Percentiles rank a stretch among this genome's conserved stretches.
Conservation (phyloP, 2,888 invertebrate genomes). For the Nemurella pictetii region DNA sequence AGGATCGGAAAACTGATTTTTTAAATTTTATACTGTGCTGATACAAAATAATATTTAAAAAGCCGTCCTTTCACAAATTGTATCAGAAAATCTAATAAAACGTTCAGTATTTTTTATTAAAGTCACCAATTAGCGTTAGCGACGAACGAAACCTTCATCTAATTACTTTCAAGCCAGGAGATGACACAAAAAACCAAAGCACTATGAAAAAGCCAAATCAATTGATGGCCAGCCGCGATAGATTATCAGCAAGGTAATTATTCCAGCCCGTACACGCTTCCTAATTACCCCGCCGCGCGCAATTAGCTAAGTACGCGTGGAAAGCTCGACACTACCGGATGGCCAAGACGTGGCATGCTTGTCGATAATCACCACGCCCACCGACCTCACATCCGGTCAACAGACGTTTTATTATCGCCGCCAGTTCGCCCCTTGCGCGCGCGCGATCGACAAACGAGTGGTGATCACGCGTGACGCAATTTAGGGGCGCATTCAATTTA, state of each 20-base stretch:
- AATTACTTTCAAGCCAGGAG: background rate
- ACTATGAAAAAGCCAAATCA: background rate
- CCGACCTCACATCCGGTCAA: slow-evolving; percentile 19
- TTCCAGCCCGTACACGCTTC: background rate
- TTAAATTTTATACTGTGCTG: no score
- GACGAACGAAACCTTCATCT: no score
- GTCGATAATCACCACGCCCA: slow-evolving; percentile 26
- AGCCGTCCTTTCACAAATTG: no score
- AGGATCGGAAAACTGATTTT: no score
- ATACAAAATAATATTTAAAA: no score
- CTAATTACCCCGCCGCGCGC: background rate
- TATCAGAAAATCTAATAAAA: no score
- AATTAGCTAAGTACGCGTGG: background rate
- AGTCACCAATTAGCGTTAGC: no score
- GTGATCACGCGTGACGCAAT: background rate
- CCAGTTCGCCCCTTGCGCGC: background rate
- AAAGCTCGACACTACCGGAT: background rate
- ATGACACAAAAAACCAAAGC: background rate
- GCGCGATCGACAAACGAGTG: background rate
- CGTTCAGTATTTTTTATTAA: no score
- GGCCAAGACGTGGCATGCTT: background rate
- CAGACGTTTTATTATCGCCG: background rate
- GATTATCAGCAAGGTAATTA: background rate
- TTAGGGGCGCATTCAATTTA: background rate
- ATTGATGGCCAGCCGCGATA: background rate